Conservation (phyloP, 2,113 vertebrate genomes). For the Rhynchomys soricoides region DNA sequence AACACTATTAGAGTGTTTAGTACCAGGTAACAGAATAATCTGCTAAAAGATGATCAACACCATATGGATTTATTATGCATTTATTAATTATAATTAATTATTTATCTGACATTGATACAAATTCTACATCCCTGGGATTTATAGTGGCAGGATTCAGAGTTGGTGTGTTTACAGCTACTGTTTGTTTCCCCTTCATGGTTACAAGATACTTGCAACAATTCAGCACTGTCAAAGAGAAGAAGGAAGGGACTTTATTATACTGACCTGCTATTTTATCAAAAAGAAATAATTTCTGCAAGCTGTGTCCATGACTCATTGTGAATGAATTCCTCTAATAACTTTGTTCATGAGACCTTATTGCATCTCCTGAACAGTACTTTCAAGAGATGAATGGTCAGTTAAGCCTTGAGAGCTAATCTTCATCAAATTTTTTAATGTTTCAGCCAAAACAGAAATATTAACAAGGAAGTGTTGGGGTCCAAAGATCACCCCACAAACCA, state of each 20-base stretch:
- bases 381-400: neutral
- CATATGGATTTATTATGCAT: neutral
- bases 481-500: too few relatives aligned
- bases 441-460: neutral
- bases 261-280: neutral
- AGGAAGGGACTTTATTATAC: neutral
- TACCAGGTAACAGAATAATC: neutral
- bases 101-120: neutral
- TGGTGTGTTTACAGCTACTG: neutral
- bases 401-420: neutral
- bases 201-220: neutral
- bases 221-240: neutral
- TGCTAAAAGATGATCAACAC: neutral
- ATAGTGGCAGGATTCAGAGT: neutral
- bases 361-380: neutral
- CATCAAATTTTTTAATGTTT: neutral
- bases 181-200: neutral
- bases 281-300: neutral
- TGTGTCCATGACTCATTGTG: neutral
- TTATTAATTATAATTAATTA: neutral
- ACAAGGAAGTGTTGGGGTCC: neutral
- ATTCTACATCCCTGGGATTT: neutral
- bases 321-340: neutral
- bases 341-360: neutral
- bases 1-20: neutral